Evolutionary conservation across 2,113 vertebrate species (phyloP).

Genomic region (Cyprinus carpio): DNA sequence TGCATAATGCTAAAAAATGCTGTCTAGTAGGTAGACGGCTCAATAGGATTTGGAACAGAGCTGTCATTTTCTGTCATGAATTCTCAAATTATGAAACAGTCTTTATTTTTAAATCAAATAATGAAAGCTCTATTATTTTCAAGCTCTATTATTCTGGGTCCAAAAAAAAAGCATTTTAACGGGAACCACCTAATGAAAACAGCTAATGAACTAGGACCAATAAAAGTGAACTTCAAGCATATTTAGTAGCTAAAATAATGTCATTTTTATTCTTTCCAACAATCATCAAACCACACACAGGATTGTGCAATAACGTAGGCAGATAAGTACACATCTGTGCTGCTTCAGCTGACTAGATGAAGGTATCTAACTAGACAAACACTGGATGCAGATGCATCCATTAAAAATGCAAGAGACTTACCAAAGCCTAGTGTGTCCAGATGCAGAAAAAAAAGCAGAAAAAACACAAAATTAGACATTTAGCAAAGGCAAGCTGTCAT

Average conservation of each 20-base stretch:
- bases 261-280: not conserved
- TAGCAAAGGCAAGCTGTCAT: slow-evolving; percentile 61
- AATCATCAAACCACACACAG: not conserved
- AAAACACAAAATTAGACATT: not conserved
- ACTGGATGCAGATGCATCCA: not conserved
- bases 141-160: too few species aligned
- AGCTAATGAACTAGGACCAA: not conserved
- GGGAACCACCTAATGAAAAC: too few species aligned
- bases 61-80: too few species aligned
- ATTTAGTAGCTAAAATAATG: not conserved
- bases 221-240: not conserved
- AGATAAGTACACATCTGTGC: not conserved
- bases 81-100: too few species aligned
- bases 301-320: not conserved
- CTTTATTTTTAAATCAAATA: too few species aligned
- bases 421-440: slow-evolving; percentile 29
- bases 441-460: not conserved
- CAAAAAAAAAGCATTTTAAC: too few species aligned
- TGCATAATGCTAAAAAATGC: too few species aligned
- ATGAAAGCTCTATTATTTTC: too few species aligned
- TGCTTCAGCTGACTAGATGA: not conserved
- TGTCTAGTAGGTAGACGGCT: too few species aligned
- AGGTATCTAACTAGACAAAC: not conserved
- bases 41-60: too few species aligned
- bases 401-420: slow-evolving; percentile 16